phyloP scores from a whole-genome alignment of 2,797 vertebrate species.

The Vireo griseus region DNA sequence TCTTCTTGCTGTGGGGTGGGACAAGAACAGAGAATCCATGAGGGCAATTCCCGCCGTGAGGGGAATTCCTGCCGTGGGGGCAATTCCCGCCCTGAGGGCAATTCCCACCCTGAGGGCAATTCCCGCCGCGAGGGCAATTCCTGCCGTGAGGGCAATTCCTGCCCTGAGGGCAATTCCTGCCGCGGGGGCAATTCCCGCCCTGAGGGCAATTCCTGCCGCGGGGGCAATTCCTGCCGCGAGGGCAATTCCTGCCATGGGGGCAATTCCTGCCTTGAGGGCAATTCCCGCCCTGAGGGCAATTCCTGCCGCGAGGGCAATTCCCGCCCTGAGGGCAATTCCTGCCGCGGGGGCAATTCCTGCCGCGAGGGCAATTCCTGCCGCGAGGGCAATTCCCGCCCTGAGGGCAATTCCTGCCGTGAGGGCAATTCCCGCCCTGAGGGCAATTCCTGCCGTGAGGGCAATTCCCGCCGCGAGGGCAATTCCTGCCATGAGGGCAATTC shows the following conservation, averaged over 20 bases:
- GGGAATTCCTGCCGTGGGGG: background rate
- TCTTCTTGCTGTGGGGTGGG: conserved; percentile 74
- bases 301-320: background rate
- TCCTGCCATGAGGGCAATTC: too few species aligned
- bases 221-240: background rate
- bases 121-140: too few species aligned
- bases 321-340: too few species aligned
- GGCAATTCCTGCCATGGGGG: too few species aligned
- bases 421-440: too few species aligned
- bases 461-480: too few species aligned
- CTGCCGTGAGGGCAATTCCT: background rate
- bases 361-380: too few species aligned
- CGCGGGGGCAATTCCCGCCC: too few species aligned
- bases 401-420: background rate
- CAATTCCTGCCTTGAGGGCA: background rate
- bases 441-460: background rate
- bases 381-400: background rate
- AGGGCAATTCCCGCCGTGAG: background rate
- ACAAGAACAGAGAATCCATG: accelerated
- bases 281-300: too few species aligned
- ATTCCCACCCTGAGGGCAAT: background rate
- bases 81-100: too few species aligned
- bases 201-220: background rate
- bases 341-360: background rate
- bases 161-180: too few species aligned